These are phyloP conservation scores for Zelostemma sp. DNA, from an alignment of 1,140 invertebrate genomes.

Conservation along the genomic window DNA sequence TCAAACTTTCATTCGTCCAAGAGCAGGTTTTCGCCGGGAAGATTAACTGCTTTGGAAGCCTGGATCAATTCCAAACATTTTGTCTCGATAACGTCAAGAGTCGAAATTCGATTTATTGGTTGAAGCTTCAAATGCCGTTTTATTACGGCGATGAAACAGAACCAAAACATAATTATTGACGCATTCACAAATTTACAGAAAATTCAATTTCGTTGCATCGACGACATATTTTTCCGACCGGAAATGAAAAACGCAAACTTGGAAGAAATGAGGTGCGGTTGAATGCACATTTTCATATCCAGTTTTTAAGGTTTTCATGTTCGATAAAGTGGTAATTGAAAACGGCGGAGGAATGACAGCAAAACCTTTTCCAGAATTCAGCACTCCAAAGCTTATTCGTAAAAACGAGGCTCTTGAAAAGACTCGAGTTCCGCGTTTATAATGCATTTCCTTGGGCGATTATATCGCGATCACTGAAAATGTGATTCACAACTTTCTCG, in stretches of 20 bases:
- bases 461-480: no score
- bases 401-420: neutral
- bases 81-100: neutral
- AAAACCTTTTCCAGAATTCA: neutral
- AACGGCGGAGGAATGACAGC: conserved; percentile 22
- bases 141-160: neutral
- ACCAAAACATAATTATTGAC: no score
- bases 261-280: no score
- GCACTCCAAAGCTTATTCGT: no score
- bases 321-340: conserved; percentile 23
- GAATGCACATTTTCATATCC: conserved; percentile 10
- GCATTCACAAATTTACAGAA: no score
- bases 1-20: neutral
- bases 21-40: neutral
- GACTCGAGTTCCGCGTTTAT: neutral
- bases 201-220: no score
- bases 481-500: no score
- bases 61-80: neutral
- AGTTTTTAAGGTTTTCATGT: conserved; percentile 15
- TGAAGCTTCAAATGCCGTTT: neutral
- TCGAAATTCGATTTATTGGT: neutral
- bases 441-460: no score
- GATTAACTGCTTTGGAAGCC: neutral
- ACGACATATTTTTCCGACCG: no score
- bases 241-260: no score